Base-by-base conservation (phyloP, 2,113 vertebrate species). In the Cacatua alba region DNA sequence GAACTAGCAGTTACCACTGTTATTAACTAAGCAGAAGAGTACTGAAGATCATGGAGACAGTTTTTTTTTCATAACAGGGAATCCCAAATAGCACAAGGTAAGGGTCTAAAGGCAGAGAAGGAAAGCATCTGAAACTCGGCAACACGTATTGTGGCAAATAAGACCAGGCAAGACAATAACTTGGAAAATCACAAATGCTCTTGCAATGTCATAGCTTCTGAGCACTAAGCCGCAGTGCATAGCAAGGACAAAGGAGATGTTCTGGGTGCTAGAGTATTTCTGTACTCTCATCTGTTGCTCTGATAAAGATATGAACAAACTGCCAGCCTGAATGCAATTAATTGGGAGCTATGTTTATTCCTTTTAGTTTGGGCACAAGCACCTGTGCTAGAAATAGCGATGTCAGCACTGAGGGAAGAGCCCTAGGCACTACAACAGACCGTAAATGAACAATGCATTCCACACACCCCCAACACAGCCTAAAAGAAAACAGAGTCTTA, bases 271-370 rank as follows among this genome's bases (percentile, higher is more conserved):
- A 48, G 67, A 76, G 46, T 25, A 14, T 31, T 92, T 91, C 63
- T 76, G 7, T 4, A 1, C 7, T 68, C 24, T 59, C 7, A 11
- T 51, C 29, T 74, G 37, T 74, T 0, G 0, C 10, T 65, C 64
- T 78, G 49, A 44, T 81, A 52, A 91, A 84, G 68, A n/a, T 74
- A 60, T 29, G 39, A 81, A 16, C 24, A 68, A 48, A 37, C 51
- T 79, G 24, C n/a, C 14, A 51, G 25, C n/a, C 51, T 90, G 78
- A 60, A 68, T 24, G 25, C 6, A 62, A 62, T 79, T 91, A 60
- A 49, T 72, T 41, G 62, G 33, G 20, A 51, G 23, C 26, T 13
- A 1, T 31, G 39, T 33, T 79, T 25, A 59, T 85, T 39, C n/a
- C 7, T 82, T 87, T 82, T 60, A 82, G 39, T 31, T 74, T n/a